phyloP scores from a whole-genome alignment of 2,888 invertebrate genomes.

The Odontocerum albicorne region DNA sequence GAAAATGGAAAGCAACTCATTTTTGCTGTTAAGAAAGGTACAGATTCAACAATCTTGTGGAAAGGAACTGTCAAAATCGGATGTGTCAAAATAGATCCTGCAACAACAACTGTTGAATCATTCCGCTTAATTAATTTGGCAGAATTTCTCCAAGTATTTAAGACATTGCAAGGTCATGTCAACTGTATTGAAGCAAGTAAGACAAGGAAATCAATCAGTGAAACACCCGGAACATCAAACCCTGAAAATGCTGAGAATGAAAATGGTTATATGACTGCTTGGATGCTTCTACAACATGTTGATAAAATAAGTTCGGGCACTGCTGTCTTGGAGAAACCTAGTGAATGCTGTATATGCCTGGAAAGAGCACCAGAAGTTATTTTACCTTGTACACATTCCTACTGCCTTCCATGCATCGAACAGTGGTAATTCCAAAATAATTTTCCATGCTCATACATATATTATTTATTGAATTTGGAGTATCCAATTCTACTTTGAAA shows the following conservation, averaged over 20 bases:
- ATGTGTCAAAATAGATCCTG: conserved; percentile 61
- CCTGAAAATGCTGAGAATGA: background rate
- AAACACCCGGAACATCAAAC: background rate
- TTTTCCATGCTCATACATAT: background rate
- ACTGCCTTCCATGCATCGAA: conserved; percentile 70
- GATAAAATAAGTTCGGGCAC: conserved; percentile 37
- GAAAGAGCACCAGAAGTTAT: conserved; percentile 68
- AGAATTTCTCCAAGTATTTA: conserved; percentile 65
- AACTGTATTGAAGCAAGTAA: conserved; percentile 43
- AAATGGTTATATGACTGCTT: conserved; percentile 40
- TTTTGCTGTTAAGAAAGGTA: conserved; percentile 66
- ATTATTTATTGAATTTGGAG: background rate
- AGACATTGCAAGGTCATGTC: conserved; percentile 55
- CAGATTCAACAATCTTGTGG: conserved; percentile 67
- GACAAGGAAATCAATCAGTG: conserved; percentile 35
- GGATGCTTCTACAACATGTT: conserved; percentile 46
- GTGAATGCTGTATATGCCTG: conserved; percentile 73
- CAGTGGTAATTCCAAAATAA: conserved; percentile 74
- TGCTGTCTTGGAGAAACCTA: conserved; percentile 43
- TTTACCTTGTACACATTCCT: conserved; percentile 70
- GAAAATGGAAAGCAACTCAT: conserved; percentile 62
- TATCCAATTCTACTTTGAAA: too few relatives aligned
- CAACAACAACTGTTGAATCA: conserved; percentile 56
- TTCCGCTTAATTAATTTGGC: conserved; percentile 62
- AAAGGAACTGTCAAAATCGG: conserved; percentile 68